Evolutionary conservation across 1,140 invertebrate genomes (phyloP).

Genomic region (Bombus confusus): DNA sequence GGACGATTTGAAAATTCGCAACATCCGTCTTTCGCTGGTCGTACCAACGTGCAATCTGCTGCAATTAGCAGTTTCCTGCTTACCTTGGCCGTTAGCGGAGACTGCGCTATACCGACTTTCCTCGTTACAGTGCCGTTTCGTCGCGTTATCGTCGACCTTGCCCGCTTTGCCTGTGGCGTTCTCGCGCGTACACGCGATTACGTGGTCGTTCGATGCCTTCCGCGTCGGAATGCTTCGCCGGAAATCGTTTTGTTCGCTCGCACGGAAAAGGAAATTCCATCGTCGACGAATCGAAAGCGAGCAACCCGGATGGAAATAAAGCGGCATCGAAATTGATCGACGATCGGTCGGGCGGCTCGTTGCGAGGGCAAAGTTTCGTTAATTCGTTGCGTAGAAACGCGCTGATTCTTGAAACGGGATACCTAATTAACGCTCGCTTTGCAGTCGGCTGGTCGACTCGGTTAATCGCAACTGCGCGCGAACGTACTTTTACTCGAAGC

Average conservation of each 20-base stretch:
- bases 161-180: neutral
- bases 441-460: no score
- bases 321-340: neutral
- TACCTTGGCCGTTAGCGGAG: neutral
- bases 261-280: neutral
- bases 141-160: constrained; percentile 6
- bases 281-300: neutral
- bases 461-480: neutral
- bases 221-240: no score
- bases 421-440: neutral
- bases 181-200: neutral
- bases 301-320: neutral
- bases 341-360: neutral
- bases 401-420: neutral
- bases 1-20: neutral
- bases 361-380: neutral
- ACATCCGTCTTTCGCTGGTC: neutral
- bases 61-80: neutral
- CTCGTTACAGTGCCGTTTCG: neutral
- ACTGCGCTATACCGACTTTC: constrained; percentile 13
- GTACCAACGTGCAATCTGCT: no score
- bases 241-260: neutral
- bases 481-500: neutral
- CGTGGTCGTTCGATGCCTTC: neutral
- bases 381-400: neutral